phyloP scores from a whole-genome alignment of 1,140 invertebrate genomes.

The Drosophila ogumai region DNA sequence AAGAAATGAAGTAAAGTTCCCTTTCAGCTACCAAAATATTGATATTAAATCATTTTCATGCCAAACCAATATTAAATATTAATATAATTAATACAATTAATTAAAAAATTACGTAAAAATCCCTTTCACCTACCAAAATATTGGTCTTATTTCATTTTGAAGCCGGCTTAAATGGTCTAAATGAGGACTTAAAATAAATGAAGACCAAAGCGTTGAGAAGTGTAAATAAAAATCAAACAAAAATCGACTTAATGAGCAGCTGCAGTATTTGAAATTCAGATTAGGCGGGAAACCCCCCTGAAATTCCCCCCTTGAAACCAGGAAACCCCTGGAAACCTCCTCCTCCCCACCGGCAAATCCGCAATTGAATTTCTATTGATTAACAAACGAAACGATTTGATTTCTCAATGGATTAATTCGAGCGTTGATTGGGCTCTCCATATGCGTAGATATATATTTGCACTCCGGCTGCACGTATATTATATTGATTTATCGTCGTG shows the following conservation, averaged over 20 bases:
- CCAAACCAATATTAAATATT: too few species aligned
- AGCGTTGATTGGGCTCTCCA: slow-evolving; percentile 37
- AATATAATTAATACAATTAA: too few species aligned
- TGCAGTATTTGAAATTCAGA: slow-evolving; percentile 3
- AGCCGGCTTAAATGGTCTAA: not conserved
- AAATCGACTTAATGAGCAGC: slow-evolving; percentile 4
- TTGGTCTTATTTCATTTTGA: not conserved
- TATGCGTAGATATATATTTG: slow-evolving; percentile 3
- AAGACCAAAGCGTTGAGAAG: not conserved
- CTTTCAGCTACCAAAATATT: too few species aligned
- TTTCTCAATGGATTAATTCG: slow-evolving; percentile 47
- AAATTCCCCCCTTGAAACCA: not conserved
- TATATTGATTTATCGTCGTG: slow-evolving; percentile 43
- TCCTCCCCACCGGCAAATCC: not conserved
- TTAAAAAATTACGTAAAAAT: too few species aligned
- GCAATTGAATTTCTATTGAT: slow-evolving; percentile 44
- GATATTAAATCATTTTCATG: too few species aligned
- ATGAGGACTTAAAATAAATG: not conserved
- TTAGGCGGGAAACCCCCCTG: not conserved
- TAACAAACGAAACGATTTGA: slow-evolving; percentile 38
- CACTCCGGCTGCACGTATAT: slow-evolving; percentile 16
- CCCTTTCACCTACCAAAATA: not conserved
- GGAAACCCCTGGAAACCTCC: not conserved
- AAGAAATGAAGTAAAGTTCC: too few species aligned
- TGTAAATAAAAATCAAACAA: slow-evolving; percentile 1